phyloP scores from a whole-genome alignment of 2,888 invertebrate genomes.

The Leucoma salicis region DNA sequence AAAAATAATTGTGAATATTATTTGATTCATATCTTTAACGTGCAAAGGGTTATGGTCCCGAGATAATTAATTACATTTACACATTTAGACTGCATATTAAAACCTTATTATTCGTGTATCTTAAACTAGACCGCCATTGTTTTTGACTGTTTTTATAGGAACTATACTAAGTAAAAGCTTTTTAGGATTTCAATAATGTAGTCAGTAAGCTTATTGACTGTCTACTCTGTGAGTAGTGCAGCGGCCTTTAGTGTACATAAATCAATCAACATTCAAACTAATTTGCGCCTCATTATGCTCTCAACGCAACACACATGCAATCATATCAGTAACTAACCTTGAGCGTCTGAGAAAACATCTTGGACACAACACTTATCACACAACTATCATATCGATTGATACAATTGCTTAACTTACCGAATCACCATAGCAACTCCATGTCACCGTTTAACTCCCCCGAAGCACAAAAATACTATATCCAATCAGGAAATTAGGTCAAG shows the following conservation, averaged over 20 bases:
- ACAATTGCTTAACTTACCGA: constrained; percentile 42
- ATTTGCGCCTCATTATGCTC: constrained; percentile 9
- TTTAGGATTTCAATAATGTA: too few relatives aligned
- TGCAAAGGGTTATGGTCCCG: too few relatives aligned
- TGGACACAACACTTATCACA: constrained; percentile 24
- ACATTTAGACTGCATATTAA: too few relatives aligned
- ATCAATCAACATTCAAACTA: constrained; percentile 5
- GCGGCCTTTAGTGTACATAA: not conserved
- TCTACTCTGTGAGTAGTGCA: too few relatives aligned
- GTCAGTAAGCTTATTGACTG: too few relatives aligned
- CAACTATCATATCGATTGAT: constrained; percentile 39
- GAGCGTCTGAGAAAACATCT: constrained; percentile 44
- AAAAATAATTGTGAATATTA: too few relatives aligned
- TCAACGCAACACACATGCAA: constrained; percentile 22
- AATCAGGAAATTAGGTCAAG: constrained; percentile 61
- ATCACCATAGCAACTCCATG: constrained; percentile 60
- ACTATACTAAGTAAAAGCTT: too few relatives aligned
- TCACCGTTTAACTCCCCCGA: constrained; percentile 51
- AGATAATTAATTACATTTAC: too few relatives aligned
- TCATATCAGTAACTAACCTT: constrained; percentile 48
- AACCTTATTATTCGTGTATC: too few relatives aligned
- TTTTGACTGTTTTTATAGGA: too few relatives aligned
- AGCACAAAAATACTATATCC: constrained; percentile 50
- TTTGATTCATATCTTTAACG: too few relatives aligned
- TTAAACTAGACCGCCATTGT: too few relatives aligned